phyloP scores from a whole-genome alignment of 2,888 invertebrate genomes.

The Ormia ochracea region DNA sequence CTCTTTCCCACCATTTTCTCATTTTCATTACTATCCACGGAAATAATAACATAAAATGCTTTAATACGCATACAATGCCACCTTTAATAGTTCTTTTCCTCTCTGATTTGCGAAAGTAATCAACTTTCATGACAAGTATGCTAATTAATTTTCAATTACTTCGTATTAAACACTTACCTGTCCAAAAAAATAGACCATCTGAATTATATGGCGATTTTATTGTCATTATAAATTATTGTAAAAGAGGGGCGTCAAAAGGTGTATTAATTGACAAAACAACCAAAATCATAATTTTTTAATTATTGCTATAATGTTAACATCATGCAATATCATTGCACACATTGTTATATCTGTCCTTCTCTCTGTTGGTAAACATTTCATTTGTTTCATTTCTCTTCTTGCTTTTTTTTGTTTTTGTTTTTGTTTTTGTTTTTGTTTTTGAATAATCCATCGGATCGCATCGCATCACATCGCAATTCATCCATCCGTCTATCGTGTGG shows the following conservation, averaged over 20 bases:
- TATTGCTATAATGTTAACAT: conserved; percentile 40
- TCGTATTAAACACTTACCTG: not conserved
- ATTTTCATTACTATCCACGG: not conserved
- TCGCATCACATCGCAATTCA: conserved; percentile 74
- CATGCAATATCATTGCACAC: conserved; percentile 56
- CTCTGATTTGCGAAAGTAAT: conserved; percentile 4
- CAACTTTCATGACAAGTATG: conserved; percentile 9
- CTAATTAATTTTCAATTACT: conserved; percentile 8
- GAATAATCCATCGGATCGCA: conserved; percentile 66
- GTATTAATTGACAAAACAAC: conserved; percentile 24
- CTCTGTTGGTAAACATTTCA: conserved; percentile 50
- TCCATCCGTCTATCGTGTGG: conserved; percentile 77
- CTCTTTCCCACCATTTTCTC: not conserved
- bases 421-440: conserved; percentile 38
- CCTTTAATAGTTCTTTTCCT: conserved; percentile 7
- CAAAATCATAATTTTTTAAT: conserved; percentile 49
- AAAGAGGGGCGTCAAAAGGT: conserved; percentile 7
- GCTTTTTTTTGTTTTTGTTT: conserved; percentile 44
- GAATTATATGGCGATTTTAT: conserved; percentile 8
- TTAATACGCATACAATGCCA: not conserved
- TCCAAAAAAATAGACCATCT: not conserved
- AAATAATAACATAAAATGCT: not conserved
- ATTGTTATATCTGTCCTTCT: conserved; percentile 47
- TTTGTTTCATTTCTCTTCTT: conserved; percentile 11
- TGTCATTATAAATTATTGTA: not conserved